Conservation (phyloP, 2,888 invertebrate species). For the Bembecia ichneumoniformis region DNA sequence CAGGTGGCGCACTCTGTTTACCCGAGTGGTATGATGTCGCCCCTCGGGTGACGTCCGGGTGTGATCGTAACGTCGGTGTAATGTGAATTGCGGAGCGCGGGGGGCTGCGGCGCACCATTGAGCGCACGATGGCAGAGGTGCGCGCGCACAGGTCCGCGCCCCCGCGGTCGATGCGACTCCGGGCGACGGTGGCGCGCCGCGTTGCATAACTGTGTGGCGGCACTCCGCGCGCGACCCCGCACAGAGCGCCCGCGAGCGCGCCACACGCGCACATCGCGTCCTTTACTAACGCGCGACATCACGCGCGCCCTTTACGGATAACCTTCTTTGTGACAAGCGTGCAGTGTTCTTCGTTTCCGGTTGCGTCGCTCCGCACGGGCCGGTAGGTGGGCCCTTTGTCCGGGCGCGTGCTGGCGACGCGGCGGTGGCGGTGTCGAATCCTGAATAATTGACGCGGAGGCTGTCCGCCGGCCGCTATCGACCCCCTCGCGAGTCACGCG, state of each 20-base stretch:
- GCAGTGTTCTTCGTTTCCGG: slow-evolving; percentile 39
- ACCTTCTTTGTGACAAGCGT: slow-evolving; percentile 42
- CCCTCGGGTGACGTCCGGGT: slow-evolving; percentile 3
- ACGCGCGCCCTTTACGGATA: slow-evolving; percentile 34
- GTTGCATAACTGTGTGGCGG: slow-evolving; percentile 65
- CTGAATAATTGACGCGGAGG: slow-evolving; percentile 66
- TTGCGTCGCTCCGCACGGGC: slow-evolving; percentile 40
- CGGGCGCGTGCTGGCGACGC: slow-evolving; percentile 42
- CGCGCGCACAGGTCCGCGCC: slow-evolving; percentile 49
- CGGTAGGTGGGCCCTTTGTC: slow-evolving; percentile 61
- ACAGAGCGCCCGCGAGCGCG: slow-evolving; percentile 65
- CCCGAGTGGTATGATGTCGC: too few species aligned
- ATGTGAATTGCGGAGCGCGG: slow-evolving; percentile 39
- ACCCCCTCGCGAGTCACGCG: slow-evolving; percentile 48
- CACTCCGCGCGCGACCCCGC: slow-evolving; percentile 69
- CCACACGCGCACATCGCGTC: slow-evolving; percentile 56
- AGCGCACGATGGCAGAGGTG: slow-evolving; percentile 19
- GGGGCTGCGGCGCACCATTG: slow-evolving; percentile 12
- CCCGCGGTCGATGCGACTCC: slow-evolving; percentile 54
- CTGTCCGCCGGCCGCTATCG: slow-evolving; percentile 67
- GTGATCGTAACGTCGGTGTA: slow-evolving; percentile 36
- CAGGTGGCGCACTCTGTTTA: too few species aligned
- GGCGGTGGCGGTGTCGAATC: slow-evolving; percentile 36
- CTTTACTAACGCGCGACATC: slow-evolving; percentile 66
- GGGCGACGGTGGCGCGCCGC: slow-evolving; percentile 50